Evolutionary conservation across 1,140 invertebrate genomes (phyloP), one percentile per base, ranked within the genome.

Genomic region (Phymorhynchus buccinoides): DNA sequence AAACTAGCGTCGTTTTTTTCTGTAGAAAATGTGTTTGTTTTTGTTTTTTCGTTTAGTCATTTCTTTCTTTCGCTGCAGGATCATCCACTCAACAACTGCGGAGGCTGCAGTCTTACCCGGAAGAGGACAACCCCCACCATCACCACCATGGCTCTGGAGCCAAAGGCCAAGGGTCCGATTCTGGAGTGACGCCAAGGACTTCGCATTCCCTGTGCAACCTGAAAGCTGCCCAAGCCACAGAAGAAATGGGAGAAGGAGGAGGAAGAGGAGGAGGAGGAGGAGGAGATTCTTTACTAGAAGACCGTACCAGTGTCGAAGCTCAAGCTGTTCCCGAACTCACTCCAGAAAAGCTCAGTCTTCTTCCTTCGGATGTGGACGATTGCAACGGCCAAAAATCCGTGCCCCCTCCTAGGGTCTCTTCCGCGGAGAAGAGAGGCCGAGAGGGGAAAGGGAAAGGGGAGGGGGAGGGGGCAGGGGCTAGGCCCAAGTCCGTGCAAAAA

Each of bases 181-280:
- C 84, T 0, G 79, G 56, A 41, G 52, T 73, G 32, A 85, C 77
- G 18, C 81, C 81, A 0, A 39, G 84, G n/a, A 82, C 87, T 14
- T 87, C 87, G 27, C 83, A 86, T 62, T 87, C 87, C 3, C 73
- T 85, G 32, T 80, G 48, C 80, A 84, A 87, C 62, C 81, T 88
- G 35, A 86, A 86, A 71, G 75, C 80, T 44, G 86, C 77, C 32
- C 56, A 86, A n/a, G 73, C 56, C 37, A 30, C 44, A 18, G 27
- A 30, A 27, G 78, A 3, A 1, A 35, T 35, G 9, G n/a, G 12
- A n/a, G 18, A 77, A 30, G n/a, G 32, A 14, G 22, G 32, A 32
- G 18, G 7, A 68, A 3, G 37, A 56, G 27, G 75, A 68, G n/a
- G n/a, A n/a, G n/a, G n/a, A n/a, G n/a, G n/a, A n/a, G n/a, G n/a